Base-by-base conservation (phyloP, 1,140 invertebrate species). In the Maconellicoccus hirsutus region DNA sequence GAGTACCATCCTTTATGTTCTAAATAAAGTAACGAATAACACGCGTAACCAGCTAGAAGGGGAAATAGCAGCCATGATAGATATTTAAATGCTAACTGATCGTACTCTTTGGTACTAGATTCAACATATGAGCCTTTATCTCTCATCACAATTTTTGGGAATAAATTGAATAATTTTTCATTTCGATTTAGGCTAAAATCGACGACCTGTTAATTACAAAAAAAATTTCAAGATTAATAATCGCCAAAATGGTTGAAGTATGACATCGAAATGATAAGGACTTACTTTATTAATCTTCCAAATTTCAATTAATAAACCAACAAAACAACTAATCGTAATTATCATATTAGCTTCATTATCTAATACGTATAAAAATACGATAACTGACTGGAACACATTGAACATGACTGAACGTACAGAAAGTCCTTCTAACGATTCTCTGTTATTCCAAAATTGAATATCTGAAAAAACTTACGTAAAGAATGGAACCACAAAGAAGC, bases 361-460 rank as follows among this genome's bases (percentile, higher is more conserved):
- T 33, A 98, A 79, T 0, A 99, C 96, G 79, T 98, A 99, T 0
- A 99, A 82, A 0, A 99, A 80, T 1, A 99, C 95, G 74, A 99
- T 89, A 0, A 96, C 77, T 0, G 94, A 94, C 78, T 98, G 96
- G 79, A 99, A 97, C 0, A 99, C 95, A 77, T 96, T 96, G 80
- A 99, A 99, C 79, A 99, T 97, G n/a, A 99, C 95, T 0, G 95
- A 97, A 73, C 96, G 86, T 10, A 99, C 96, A 0, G 96, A 98
- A 7, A 99, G 82, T 59, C 97, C 97, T 83, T 99, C 97, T 27
- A 99, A 81, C 4, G 94, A 96, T 79, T 98, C 94, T 39, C 96
- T 84, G 77, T 97, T 96, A 73, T 96, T 95, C 98, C 98, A 99
- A 79, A 99, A 99, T 82, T 99, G 97, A 77, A 99, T 99, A 81